phyloP scores from a whole-genome alignment of 1,140 invertebrate genomes.

The Drosophila lini region DNA sequence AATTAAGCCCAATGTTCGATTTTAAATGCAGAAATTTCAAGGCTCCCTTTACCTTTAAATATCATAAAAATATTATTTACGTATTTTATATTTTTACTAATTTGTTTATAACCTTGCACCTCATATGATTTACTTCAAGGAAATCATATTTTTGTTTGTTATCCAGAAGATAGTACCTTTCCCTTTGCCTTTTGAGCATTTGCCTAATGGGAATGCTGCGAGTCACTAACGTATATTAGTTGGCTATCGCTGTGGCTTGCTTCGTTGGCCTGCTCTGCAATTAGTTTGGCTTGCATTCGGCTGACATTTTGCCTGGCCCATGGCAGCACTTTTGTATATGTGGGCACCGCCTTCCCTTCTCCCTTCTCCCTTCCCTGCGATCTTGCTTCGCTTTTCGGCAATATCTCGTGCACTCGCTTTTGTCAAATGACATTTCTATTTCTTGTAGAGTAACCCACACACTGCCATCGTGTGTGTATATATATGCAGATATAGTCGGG shows the following conservation, averaged over 20 bases:
- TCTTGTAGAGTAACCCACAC: constrained; percentile 71
- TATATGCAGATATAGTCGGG: constrained; percentile 28
- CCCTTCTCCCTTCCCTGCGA: not conserved
- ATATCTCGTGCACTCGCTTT: constrained; percentile 65
- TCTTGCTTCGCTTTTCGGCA: constrained; percentile 14
- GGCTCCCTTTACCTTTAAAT: not conserved
- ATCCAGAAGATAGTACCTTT: not conserved
- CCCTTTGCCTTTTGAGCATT: constrained; percentile 5
- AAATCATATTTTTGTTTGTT: not conserved
- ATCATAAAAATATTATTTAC: not conserved
- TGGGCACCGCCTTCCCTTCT: not conserved
- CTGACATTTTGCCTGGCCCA: constrained; percentile 69
- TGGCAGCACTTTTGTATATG: constrained; percentile 14
- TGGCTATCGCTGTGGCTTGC: constrained; percentile 25
- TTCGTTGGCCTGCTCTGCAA: constrained; percentile 59
- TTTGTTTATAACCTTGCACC: no score
- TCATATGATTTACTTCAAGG: not conserved
- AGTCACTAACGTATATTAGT: constrained; percentile 55
- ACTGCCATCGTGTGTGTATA: constrained; percentile 13
- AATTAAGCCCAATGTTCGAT: no score
- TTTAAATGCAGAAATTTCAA: no score
- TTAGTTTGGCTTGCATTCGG: constrained; percentile 73
- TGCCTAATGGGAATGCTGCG: constrained; percentile 6
- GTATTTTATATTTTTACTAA: no score
- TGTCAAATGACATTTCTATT: constrained; percentile 82